Evolutionary conservation across 2,888 invertebrate species (phyloP).

Genomic region (Cepaea hortensis): DNA sequence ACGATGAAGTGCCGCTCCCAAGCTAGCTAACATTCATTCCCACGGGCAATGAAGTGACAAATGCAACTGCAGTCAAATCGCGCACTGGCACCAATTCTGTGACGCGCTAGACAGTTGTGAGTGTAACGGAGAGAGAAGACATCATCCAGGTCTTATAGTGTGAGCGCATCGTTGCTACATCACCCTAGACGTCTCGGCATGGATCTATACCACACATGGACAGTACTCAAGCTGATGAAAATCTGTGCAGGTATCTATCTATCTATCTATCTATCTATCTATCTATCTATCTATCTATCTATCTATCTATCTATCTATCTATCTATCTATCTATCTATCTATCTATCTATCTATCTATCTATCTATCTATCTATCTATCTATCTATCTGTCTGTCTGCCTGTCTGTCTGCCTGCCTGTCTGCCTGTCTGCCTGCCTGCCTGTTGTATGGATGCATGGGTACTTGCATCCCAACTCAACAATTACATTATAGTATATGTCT

Average conservation of each 20-base stretch:
- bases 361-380: neutral
- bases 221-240: neutral
- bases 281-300: neutral
- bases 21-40: too few species aligned
- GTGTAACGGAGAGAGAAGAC: too few species aligned
- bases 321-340: neutral
- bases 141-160: too few species aligned
- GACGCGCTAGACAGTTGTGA: too few species aligned
- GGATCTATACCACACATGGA: too few species aligned
- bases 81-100: too few species aligned
- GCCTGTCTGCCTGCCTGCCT: neutral
- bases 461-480: neutral
- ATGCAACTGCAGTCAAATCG: too few species aligned
- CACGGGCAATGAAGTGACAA: too few species aligned
- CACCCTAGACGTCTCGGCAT: neutral
- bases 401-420: constrained; percentile 21
- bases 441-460: neutral
- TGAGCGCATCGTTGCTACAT: too few species aligned
- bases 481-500: neutral
- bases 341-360: neutral
- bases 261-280: neutral
- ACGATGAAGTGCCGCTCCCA: too few species aligned
- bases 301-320: neutral
- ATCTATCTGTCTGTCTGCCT: neutral
- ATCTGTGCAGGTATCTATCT: neutral